Conservation (phyloP, 2,888 invertebrate genomes). For the Chalcis sispes region DNA sequence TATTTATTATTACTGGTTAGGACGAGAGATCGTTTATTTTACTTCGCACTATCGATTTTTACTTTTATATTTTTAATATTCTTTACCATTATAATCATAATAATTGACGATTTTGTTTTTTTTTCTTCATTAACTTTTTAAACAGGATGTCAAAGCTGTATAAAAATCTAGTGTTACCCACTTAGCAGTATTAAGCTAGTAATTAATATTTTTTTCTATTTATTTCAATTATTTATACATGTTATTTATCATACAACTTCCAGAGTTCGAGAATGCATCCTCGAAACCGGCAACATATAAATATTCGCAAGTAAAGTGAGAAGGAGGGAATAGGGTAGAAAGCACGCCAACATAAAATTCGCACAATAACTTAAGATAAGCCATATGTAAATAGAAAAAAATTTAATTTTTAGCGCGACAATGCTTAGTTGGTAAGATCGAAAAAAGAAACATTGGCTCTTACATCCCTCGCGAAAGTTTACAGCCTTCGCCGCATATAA, state of each 20-base stretch:
- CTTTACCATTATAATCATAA: conserved; percentile 55
- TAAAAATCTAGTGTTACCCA: conserved; percentile 55
- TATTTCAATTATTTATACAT: conserved; percentile 50
- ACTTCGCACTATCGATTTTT: conserved; percentile 45
- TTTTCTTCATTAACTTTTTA: conserved; percentile 38
- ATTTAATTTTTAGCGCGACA: conserved; percentile 54
- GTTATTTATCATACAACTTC: conserved; percentile 45
- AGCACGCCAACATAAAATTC: conserved; percentile 37
- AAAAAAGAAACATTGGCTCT: conserved; percentile 47
- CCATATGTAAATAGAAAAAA: conserved; percentile 52
- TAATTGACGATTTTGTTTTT: conserved; percentile 56
- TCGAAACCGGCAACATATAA: conserved; percentile 35
- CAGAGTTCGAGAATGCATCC: conserved; percentile 9
- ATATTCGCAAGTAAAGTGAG: conserved; percentile 31
- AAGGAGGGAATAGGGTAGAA: conserved; percentile 16
- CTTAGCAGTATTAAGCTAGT: conserved; percentile 52
- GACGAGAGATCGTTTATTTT: conserved; percentile 57
- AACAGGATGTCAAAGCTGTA: conserved; percentile 55
- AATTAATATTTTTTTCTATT: conserved; percentile 55
- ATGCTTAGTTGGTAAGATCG: conserved; percentile 46
- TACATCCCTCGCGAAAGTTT: conserved; percentile 43
- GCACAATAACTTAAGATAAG: conserved; percentile 50
- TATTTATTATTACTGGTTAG: conserved; percentile 45
- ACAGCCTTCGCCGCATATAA: conserved; percentile 10
- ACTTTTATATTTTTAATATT: conserved; percentile 37